Evolutionary conservation across 2,888 invertebrate genomes (phyloP), one percentile per base, ranked within the genome.

Genomic region (Habrosyne pyritoides): DNA sequence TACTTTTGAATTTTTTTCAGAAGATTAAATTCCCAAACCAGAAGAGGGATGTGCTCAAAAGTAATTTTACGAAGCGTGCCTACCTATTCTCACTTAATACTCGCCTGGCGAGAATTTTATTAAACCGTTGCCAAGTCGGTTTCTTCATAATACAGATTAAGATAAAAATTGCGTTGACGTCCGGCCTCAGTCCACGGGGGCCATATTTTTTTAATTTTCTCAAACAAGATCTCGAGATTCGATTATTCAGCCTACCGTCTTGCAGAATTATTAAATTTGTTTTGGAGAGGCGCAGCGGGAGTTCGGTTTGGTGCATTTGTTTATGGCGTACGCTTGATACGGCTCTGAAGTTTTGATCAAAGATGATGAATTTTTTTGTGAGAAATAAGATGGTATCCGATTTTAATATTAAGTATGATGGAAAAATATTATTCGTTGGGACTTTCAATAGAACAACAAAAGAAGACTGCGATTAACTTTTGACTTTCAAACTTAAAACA

Each of bases 121-220:
- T 79, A 84, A 79, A 76, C 55, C 69, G 54, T 64, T 69, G 73
- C 75, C 67, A 70, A 81, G 72, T 79, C 74, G 76, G 77, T 81
- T 79, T 77, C 81, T 81, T 87, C 86, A 85, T 86, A 84, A 86
- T 84, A 90, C 83, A 87, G 89, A 91, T 91, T 89, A 87, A 77
- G 83, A 83, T 76, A 83, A 86, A 88, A 90, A 90, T 91, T 89
- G 89, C 78, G 81, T 81, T 88, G 91, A 91, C 91, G 90, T 84
- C 75, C 75, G 68, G 72, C 77, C 77, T 73, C 77, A 71, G 74
- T 62, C 66, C 69, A 69, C 73, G 76, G 77, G 73, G 75, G 80
- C 81, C 73, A 80, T 88, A 86, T 89, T 87, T 91, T 91, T 91
- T 91, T 90, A 89, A 90, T 91, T 91, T 91, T 89, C 89, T 79